phyloP scores from a whole-genome alignment of 2,797 vertebrate genomes.

The Gobio occitaniae region DNA sequence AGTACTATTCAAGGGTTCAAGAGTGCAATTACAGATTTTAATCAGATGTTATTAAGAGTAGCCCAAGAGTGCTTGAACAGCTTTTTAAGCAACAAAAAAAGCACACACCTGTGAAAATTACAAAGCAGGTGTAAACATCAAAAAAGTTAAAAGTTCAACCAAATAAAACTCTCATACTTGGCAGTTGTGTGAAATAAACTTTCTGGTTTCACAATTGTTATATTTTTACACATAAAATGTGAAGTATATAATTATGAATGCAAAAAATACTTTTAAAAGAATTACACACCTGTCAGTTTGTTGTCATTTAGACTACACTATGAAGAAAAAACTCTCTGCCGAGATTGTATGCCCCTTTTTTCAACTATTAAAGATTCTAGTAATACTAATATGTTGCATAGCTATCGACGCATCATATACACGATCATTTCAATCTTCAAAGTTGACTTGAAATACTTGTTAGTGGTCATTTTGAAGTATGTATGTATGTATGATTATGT shows the following conservation, averaged over 20 bases:
- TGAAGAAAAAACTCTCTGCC: background rate
- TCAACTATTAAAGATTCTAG: no score
- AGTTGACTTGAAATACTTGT: no score
- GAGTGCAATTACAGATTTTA: slow-evolving; percentile 38
- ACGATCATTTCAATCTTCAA: no score
- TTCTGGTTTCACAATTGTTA: slow-evolving; percentile 3
- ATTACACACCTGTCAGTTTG: background rate
- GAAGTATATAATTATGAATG: background rate
- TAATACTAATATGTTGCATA: no score
- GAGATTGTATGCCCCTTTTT: no score
- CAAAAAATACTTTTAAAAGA: background rate
- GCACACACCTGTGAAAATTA: slow-evolving; percentile 22
- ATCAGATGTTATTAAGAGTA: slow-evolving; percentile 34
- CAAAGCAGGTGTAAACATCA: slow-evolving; percentile 37
- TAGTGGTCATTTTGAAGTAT: no score
- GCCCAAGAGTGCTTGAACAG: slow-evolving; percentile 8
- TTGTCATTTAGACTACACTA: background rate
- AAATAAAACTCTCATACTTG: slow-evolving; percentile 6
- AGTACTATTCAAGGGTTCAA: slow-evolving; percentile 22
- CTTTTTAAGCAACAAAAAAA: background rate
- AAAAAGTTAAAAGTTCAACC: background rate
- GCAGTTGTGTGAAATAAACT: background rate
- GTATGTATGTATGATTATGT: no score
- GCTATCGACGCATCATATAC: no score
- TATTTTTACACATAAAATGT: background rate